Percentiles rank a stretch among this genome's conserved stretches.
phyloP scores from a whole-genome alignment of 1,140 invertebrate genomes.

The Zaprionus gabonicus region DNA sequence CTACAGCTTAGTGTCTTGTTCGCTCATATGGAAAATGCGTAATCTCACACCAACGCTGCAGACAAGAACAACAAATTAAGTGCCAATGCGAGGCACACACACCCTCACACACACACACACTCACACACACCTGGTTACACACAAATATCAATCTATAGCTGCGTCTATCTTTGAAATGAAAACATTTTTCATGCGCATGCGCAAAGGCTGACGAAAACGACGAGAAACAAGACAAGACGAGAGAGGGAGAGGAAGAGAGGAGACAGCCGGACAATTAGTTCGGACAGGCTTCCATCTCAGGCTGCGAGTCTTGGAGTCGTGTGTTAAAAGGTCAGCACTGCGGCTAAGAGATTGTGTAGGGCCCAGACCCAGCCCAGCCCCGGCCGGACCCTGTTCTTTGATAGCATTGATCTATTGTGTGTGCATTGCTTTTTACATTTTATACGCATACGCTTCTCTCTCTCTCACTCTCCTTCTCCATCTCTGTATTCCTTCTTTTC shows the following conservation, averaged over 20 bases:
- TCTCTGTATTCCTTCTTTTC: constrained; percentile 26
- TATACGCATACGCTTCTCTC: constrained; percentile 66
- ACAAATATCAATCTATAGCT: constrained; percentile 61
- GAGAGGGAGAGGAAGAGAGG: not conserved
- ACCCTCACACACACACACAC: constrained; percentile 10
- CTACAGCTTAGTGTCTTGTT: constrained; percentile 7
- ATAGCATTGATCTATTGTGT: constrained; percentile 80
- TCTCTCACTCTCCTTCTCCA: constrained; percentile 53
- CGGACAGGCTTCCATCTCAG: constrained; percentile 76
- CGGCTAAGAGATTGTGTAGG: constrained; percentile 37
- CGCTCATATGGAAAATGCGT: constrained; percentile 67
- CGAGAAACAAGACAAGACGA: constrained; percentile 15
- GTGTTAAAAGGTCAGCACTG: constrained; percentile 78
- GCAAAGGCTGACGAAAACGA: constrained; percentile 51
- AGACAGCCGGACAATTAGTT: constrained; percentile 77
- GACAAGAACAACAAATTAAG: constrained; percentile 79
- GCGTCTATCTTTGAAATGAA: constrained; percentile 69
- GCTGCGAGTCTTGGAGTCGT: constrained; percentile 27
- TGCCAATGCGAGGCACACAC: constrained; percentile 52
- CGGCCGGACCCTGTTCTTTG: constrained; percentile 57
- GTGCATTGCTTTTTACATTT: constrained; percentile 74
- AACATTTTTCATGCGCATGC: constrained; percentile 76
- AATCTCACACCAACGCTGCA: constrained; percentile 69
- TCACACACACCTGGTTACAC: constrained; percentile 43
- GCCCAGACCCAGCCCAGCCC: constrained; percentile 6